These are phyloP conservation scores for Sisyra terminalis DNA, from an alignment of 2,888 invertebrate species.

Conservation along the genomic window DNA sequence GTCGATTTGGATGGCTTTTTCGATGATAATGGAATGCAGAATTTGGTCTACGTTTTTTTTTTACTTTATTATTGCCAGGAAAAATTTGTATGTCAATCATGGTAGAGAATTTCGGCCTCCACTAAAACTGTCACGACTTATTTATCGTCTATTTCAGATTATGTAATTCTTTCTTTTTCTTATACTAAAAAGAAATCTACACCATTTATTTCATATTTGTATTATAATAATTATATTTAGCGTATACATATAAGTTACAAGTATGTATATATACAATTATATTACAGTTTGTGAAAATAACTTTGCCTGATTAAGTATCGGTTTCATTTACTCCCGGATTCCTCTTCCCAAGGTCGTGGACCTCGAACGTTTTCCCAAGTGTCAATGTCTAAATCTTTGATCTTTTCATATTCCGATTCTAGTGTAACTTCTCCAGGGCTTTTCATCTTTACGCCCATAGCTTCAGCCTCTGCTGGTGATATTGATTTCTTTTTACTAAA, in stretches of 20 bases:
- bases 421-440: slow-evolving; percentile 49
- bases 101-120: too few relatives aligned
- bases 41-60: too few relatives aligned
- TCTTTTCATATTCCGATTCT: slow-evolving; percentile 57
- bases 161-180: neutral
- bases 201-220: neutral
- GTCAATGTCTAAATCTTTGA: slow-evolving; percentile 55
- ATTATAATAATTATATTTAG: neutral
- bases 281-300: neutral
- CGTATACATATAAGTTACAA: neutral
- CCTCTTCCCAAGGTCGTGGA: slow-evolving; percentile 68
- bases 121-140: too few relatives aligned
- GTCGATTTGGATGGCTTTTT: too few relatives aligned
- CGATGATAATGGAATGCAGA: too few relatives aligned
- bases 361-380: slow-evolving; percentile 76
- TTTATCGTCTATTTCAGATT: neutral
- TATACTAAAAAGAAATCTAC: neutral
- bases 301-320: neutral
- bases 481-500: slow-evolving; percentile 39
- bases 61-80: too few relatives aligned
- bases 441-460: slow-evolving; percentile 48
- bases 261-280: neutral
- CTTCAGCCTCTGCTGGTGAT: slow-evolving; percentile 45
- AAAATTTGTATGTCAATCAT: too few relatives aligned
- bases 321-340: too few relatives aligned